phyloP scores from a whole-genome alignment of 2,797 vertebrate genomes.

The Lophotriccus pileatus region DNA sequence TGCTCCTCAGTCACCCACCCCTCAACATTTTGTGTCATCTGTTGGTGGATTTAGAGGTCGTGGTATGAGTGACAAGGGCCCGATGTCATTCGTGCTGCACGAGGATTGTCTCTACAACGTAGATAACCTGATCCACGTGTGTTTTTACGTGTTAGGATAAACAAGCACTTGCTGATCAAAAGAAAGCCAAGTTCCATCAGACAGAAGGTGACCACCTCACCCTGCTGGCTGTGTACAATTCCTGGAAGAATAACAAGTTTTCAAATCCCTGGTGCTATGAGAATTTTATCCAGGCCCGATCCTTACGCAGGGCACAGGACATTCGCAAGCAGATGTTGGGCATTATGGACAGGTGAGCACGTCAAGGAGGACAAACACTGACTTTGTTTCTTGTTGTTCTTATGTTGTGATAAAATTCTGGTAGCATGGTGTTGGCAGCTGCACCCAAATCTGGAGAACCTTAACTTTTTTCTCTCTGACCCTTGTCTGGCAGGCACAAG shows the following conservation, averaged over 20 bases:
- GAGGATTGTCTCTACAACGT: neutral
- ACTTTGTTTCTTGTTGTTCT: neutral
- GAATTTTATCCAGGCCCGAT: slow-evolving; percentile 97
- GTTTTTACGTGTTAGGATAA: slow-evolving; percentile 84
- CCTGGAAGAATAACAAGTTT: slow-evolving; percentile 99
- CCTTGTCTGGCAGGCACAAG: slow-evolving; percentile 83
- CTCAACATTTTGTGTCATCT: neutral
- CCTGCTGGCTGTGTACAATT: slow-evolving; percentile 96
- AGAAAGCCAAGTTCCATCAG: slow-evolving; percentile 98
- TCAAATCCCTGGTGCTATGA: slow-evolving; percentile 99
- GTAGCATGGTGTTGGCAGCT: neutral
- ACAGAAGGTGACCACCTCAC: slow-evolving; percentile 98
- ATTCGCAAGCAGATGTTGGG: slow-evolving; percentile 99
- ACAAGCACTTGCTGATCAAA: slow-evolving; percentile 96
- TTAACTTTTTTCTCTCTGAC: neutral
- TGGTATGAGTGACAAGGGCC: neutral
- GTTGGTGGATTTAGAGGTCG: neutral
- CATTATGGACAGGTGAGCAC: slow-evolving; percentile 92
- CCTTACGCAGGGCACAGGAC: slow-evolving; percentile 92
- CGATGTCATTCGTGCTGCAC: rapidly evolving
- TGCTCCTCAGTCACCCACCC: neutral
- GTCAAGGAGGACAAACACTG: neutral
- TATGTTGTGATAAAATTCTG: neutral
- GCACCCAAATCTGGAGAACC: neutral
- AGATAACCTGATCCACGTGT: rapidly evolving